phyloP scores from a whole-genome alignment of 2,888 invertebrate species.

The Ormyrus labotus region DNA sequence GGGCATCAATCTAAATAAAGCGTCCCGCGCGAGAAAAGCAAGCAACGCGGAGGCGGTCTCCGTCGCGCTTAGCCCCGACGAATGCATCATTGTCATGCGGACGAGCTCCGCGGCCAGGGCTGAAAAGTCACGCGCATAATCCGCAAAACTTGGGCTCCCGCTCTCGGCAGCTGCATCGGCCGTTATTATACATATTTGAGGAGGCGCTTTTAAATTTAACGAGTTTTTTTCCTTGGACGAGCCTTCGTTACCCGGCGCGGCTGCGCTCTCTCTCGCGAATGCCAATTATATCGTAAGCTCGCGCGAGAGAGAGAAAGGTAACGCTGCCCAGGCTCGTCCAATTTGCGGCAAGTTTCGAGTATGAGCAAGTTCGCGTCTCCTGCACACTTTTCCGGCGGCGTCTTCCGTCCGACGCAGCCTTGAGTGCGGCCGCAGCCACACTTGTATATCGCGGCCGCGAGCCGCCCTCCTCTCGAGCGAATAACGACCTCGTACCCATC shows the following conservation, averaged over 20 bases:
- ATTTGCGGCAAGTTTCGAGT: constrained; percentile 72
- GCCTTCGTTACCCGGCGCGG: constrained; percentile 9
- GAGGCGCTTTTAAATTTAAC: constrained; percentile 43
- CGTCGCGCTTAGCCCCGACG: neutral
- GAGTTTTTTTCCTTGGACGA: constrained; percentile 31
- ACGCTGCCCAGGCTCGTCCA: constrained; percentile 61
- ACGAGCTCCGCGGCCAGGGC: neutral
- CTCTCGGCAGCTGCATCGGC: neutral
- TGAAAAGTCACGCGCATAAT: neutral
- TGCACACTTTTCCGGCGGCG: constrained; percentile 40
- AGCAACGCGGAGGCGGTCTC: no score
- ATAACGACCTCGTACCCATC: constrained; percentile 38
- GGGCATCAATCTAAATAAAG: no score
- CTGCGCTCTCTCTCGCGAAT: constrained; percentile 58
- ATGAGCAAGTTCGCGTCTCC: constrained; percentile 66
- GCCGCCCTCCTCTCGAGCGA: constrained; percentile 22
- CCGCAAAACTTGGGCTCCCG: no score
- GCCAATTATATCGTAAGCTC: constrained; percentile 72
- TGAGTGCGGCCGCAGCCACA: constrained; percentile 15
- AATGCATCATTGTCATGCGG: constrained; percentile 1
- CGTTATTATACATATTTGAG: constrained; percentile 27
- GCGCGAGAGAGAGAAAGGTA: constrained; percentile 53
- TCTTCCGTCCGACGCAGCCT: constrained; percentile 4
- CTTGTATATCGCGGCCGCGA: constrained; percentile 39
- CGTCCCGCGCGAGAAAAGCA: no score